These are phyloP conservation scores for Heteromyza rotundicornis DNA, from an alignment of 2,888 invertebrate genomes.

Conservation along the genomic window DNA sequence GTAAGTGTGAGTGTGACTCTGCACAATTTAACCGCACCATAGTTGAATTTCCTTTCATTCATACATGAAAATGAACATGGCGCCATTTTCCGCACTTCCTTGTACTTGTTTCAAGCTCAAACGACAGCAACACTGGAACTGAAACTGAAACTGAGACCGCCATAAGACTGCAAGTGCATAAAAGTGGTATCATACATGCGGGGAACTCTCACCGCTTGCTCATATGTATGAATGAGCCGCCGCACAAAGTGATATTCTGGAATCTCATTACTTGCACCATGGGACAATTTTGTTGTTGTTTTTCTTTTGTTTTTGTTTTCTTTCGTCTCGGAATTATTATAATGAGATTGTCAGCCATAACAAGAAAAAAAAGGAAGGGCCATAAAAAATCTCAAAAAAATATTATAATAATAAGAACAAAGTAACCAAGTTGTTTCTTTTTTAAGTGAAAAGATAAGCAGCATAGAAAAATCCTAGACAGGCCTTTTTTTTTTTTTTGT, in stretches of 20 bases:
- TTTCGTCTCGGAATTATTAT: not conserved
- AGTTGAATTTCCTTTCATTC: not conserved
- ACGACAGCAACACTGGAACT: not conserved
- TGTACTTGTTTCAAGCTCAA: too few species aligned
- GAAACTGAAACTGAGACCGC: not conserved
- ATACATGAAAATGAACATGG: not conserved
- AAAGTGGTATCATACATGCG: not conserved
- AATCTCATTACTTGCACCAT: constrained; percentile 1
- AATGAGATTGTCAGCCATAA: not conserved
- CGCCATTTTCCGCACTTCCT: too few species aligned
- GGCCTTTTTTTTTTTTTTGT: too few species aligned
- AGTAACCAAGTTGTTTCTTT: too few species aligned
- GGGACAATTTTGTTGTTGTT: constrained; percentile 8
- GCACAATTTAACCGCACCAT: not conserved
- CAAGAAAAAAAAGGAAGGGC: not conserved
- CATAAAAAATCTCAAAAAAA: too few species aligned
- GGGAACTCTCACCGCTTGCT: not conserved
- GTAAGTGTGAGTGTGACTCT: not conserved
- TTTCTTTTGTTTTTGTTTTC: too few species aligned
- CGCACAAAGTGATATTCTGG: constrained; percentile 1
- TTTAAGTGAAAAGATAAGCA: too few species aligned
- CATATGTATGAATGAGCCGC: too few species aligned
- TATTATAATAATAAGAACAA: too few species aligned
- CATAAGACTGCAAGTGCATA: not conserved
- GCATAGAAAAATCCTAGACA: too few species aligned